Conservation (phyloP, 2,113 vertebrate genomes). For the Plestiodon gilberti region DNA sequence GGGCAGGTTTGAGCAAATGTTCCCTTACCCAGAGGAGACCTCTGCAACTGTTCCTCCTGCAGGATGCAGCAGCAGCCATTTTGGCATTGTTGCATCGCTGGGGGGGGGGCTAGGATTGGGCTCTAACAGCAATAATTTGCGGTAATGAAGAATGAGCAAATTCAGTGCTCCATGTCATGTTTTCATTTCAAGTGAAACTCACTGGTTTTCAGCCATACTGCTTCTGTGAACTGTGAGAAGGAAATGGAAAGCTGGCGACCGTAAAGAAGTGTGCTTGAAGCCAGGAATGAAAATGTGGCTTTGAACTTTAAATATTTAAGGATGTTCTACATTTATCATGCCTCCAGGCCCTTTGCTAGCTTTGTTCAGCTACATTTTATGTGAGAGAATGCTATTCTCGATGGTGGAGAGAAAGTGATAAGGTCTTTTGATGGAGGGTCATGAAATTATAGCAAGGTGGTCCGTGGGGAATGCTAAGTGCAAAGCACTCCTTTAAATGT, state of each 20-base stretch:
- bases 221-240: conserved; percentile 8
- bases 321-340: conserved; percentile 32
- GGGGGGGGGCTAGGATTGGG: too few relatives aligned
- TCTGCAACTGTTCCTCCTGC: neutral
- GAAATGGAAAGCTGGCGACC: neutral
- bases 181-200: neutral
- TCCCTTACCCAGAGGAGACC: neutral
- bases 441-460: conserved; percentile 37
- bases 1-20: neutral
- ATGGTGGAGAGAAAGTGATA: conserved; percentile 33
- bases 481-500: conserved; percentile 55
- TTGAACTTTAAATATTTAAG: conserved; percentile 56
- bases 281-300: conserved; percentile 33
- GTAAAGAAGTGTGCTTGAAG: conserved; percentile 19
- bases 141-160: conserved; percentile 10
- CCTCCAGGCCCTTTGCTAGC: conserved; percentile 10
- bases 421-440: conserved; percentile 34
- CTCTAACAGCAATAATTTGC: neutral
- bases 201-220: conserved; percentile 6
- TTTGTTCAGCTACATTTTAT: conserved; percentile 47
- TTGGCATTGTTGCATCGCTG: too few relatives aligned
- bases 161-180: neutral
- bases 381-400: conserved; percentile 25
- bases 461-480: conserved; percentile 41
- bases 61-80: too few relatives aligned